These are phyloP conservation scores for Knipowitschia caucasica DNA, from an alignment of 2,797 vertebrate species.

Conservation along the genomic window DNA sequence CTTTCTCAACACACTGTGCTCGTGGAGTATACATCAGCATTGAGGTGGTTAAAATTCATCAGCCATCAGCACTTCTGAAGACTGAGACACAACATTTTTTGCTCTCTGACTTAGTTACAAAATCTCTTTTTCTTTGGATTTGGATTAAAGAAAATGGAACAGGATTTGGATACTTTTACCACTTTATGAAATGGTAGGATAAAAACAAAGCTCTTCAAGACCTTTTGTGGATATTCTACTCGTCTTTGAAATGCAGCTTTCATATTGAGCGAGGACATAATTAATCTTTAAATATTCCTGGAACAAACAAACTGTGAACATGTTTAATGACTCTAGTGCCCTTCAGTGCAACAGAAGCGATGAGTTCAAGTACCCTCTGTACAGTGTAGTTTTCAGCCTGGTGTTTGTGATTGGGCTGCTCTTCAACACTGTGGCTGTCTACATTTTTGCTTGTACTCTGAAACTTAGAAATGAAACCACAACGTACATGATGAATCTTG, in stretches of 20 bases:
- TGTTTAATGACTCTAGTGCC: conserved; percentile 43
- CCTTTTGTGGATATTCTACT: neutral
- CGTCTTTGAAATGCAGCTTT: neutral
- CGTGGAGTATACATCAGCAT: neutral
- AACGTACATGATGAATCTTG: conserved; percentile 95
- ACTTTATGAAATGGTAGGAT: conserved; percentile 15
- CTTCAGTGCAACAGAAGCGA: conserved; percentile 78
- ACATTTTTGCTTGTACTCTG: conserved; percentile 86
- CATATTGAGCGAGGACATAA: neutral
- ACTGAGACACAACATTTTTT: conserved; percentile 28
- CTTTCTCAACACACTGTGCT: conserved; percentile 10
- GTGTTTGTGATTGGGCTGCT: conserved; percentile 90
- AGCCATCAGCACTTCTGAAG: conserved; percentile 15
- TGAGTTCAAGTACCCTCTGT: conserved; percentile 89
- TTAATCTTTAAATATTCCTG: neutral
- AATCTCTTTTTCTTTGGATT: conserved; percentile 13
- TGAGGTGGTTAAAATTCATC: conserved; percentile 3
- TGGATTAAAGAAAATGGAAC: conserved; percentile 19
- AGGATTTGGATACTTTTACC: conserved; percentile 33
- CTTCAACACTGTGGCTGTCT: conserved; percentile 87
- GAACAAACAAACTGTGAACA: conserved; percentile 34
- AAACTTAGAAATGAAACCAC: conserved; percentile 93
- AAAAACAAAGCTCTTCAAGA: too few relatives aligned
- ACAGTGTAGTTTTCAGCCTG: conserved; percentile 85
- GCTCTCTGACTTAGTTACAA: conserved; percentile 6